Base-by-base conservation (phyloP, 2,113 vertebrate genomes). In the Xyrauchen texanus region DNA sequence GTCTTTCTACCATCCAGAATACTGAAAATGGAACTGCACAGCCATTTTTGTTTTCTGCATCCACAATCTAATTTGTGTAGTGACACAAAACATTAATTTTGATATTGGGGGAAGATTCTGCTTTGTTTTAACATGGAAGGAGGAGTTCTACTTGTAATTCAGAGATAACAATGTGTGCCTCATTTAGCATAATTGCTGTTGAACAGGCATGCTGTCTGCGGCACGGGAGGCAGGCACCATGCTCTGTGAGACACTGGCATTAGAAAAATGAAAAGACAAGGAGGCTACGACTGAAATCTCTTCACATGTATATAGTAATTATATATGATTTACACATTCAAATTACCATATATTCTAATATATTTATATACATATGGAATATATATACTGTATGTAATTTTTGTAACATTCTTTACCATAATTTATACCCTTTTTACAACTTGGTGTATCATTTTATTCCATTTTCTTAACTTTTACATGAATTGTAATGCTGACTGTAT, bases 131-230 rank as follows among this genome's bases (percentile, higher is more conserved):
- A 77, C 74, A 81, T 77, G 4, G 71, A 79, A 73, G 15, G 74
- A 49, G 69, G 15, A 47, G 61, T 64, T 55, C 63, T 75, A 51
- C 77, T 84, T 82, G 73, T 77, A 34, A 34, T 34, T 34, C 21
- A 71, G 64, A 79, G 80, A 86, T 82, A 78, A 84, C 82, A 70
- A 78, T 71, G 77, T 34, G 53, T 45, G 46, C 61, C 58, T 57
- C 60, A 46, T 68, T 72, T 61, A 47, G 65, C 60, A 71, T 82
- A 82, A 84, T 86, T 66, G 61, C 60, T 52, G 11, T 57, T 69
- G 46, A 63, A 58, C 78, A 84, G 51, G 15, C 69, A 5, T 64
- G 5, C n/a, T 12, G 7, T 65, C 74, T 78, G 51, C 68, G 64
- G 68, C 45, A n/a, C 46, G 11, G 77, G 53, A 77, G 64, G 52